Conservation (phyloP, 1,140 invertebrate species). For the Artemia franciscana region DNA sequence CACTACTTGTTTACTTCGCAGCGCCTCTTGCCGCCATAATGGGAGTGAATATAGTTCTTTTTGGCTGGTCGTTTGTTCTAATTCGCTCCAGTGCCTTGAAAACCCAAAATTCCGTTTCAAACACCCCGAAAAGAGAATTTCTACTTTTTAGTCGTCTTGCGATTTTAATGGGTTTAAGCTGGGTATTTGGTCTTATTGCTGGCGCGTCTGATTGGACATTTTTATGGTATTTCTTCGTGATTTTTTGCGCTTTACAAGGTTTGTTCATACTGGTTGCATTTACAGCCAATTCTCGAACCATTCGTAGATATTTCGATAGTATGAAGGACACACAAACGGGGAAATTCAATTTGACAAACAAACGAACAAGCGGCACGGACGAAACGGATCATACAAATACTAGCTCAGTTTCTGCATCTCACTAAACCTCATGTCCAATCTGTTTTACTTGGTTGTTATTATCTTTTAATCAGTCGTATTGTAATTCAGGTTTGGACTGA, state of each 20-base stretch:
- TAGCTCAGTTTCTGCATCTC: no score
- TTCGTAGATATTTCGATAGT: conserved; percentile 10
- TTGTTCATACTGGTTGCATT: conserved; percentile 33
- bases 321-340: no score
- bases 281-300: conserved; percentile 24
- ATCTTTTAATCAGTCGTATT: no score
- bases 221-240: conserved; percentile 28
- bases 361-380: no score
- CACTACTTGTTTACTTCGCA: conserved; percentile 29
- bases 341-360: no score
- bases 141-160: conserved; percentile 31
- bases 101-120: conserved; percentile 1
- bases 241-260: conserved; percentile 31
- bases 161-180: conserved; percentile 28
- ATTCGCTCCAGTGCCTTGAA: conserved; percentile 23
- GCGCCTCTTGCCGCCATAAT: conserved; percentile 25
- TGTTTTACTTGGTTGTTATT: no score
- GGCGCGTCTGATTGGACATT: conserved; percentile 21
- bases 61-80: conserved; percentile 25
- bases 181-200: conserved; percentile 27
- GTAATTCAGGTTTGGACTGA: no score
- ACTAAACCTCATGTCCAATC: no score
- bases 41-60: conserved; percentile 26
- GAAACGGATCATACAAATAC: no score
- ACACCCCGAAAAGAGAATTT: conserved; percentile 19